Base-by-base conservation (phyloP, 2,888 invertebrate species). In the Anoplius nigerrimus region DNA sequence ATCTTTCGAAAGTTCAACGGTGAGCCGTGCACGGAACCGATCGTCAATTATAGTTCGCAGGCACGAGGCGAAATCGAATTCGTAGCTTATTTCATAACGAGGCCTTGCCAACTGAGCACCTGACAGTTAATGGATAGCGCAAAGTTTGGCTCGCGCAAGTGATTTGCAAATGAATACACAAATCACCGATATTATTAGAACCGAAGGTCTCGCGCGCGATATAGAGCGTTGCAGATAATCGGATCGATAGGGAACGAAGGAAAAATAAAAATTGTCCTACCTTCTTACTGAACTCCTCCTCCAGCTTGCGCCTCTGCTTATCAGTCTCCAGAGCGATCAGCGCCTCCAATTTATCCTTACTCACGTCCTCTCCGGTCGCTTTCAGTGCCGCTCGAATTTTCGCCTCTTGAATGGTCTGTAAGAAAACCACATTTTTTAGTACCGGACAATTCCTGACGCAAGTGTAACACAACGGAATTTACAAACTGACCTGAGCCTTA, bases 271-370 rank as follows among this genome's bases (percentile, higher is more conserved):
- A 34, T 16, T 52, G 45, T 76, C 79, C 85, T 89, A 94, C 94
- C 91, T 92, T 93, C 81, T 92, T 94, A 73, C 94, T 92, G 87
- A 93, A 95, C 70, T 95, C 93, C 42, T 92, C 86, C 46, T 94
- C 92, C 57, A 94, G 89, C 64, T 92, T 90, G 24, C 93, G 89
- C 75, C 91, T 92, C 82, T 96, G 94, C 53, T 91, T 91, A 65
- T 94, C 93, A 16, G 95, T 85, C 82, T 94, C 93, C 72, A 93
- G 59, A 43, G 65, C 64, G 21, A 88, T 76, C 13, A 85, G 62
- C n/a, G 82, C 92, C 42, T 94, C 92, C 8, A 97, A 90, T 87
- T 94, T 92, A 0, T 91, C 92, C 89, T 72, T 91, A 57, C 89
- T 90, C 0, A 90, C 90, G 73, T 89, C 89, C 55, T 92, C 93